Percentiles rank a stretch among this genome's conserved stretches.
Evolutionary conservation across 2,113 vertebrate genomes (phyloP).

Genomic region (Chaenogobius annularis): DNA sequence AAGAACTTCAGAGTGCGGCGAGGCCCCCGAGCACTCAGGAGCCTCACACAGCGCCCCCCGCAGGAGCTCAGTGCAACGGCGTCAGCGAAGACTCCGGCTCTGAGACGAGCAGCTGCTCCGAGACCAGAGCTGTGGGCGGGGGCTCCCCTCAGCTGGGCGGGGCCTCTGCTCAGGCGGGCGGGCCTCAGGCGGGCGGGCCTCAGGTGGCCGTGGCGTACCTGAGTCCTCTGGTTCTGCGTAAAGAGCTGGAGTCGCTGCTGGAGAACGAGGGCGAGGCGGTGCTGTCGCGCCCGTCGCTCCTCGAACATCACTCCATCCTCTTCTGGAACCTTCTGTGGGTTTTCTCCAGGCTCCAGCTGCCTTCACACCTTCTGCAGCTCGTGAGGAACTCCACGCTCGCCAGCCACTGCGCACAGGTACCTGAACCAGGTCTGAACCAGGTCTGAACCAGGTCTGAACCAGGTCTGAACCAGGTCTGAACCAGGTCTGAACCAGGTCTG

Average conservation of each 20-base stretch:
- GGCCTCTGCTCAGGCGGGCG: background rate
- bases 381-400: conserved; percentile 79
- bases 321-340: conserved; percentile 98
- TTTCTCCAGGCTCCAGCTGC: conserved; percentile 86
- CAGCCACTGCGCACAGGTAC: conserved; percentile 70
- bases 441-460: no score
- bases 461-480: no score
- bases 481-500: no score
- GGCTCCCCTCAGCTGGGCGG: background rate
- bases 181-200: no score
- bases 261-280: conserved; percentile 90
- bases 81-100: conserved; percentile 80
- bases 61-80: conserved; percentile 77
- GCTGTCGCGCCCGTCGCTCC: conserved; percentile 82
- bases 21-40: conserved; percentile 70
- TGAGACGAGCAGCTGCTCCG: conserved; percentile 73
- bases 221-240: conserved; percentile 90
- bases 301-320: conserved; percentile 90
- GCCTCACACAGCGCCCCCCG: background rate
- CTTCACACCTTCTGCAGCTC: conserved; percentile 85
- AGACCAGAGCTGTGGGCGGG: conserved; percentile 44
- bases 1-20: conserved; percentile 59
- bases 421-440: no score
- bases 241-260: conserved; percentile 91
- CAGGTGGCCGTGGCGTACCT: conserved; percentile 63